Conservation (phyloP, 2,113 vertebrate species). For the Anguilla rostrata region DNA sequence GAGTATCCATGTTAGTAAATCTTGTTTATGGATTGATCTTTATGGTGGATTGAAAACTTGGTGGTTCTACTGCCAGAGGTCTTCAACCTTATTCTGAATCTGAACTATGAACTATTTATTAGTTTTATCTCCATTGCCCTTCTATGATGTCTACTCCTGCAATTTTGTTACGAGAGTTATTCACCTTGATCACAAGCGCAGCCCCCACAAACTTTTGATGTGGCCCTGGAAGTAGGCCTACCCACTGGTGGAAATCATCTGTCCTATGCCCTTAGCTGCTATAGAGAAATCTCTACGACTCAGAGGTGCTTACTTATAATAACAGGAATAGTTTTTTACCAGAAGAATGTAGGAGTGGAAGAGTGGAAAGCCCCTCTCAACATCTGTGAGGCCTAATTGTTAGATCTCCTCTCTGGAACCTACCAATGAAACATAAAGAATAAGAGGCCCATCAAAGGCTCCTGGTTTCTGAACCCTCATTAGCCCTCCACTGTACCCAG, state of each 20-base stretch:
- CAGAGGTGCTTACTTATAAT: background rate
- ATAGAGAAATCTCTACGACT: background rate
- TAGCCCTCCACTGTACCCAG: background rate
- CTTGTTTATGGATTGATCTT: background rate
- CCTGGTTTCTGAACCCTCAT: constrained; percentile 14
- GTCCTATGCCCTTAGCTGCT: background rate
- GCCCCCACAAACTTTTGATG: background rate
- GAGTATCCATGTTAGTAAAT: background rate
- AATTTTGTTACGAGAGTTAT: background rate
- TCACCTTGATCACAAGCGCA: background rate
- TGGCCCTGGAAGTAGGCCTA: background rate
- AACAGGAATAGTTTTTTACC: background rate
- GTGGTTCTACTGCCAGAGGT: background rate
- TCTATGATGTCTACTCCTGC: background rate
- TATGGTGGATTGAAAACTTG: background rate
- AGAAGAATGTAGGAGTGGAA: too few relatives aligned
- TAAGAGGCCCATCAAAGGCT: constrained; percentile 23
- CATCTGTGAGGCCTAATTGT: constrained; percentile 4
- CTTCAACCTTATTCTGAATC: background rate
- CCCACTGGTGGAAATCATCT: background rate
- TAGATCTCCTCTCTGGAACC: background rate
- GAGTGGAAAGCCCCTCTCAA: background rate
- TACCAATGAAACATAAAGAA: background rate
- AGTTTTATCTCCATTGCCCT: background rate
- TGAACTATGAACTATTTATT: background rate